Evolutionary conservation across 37 sponge, comb jelly and placozoan species (phyloP).

Genomic region (Halisarca cf. caerulea): DNA sequence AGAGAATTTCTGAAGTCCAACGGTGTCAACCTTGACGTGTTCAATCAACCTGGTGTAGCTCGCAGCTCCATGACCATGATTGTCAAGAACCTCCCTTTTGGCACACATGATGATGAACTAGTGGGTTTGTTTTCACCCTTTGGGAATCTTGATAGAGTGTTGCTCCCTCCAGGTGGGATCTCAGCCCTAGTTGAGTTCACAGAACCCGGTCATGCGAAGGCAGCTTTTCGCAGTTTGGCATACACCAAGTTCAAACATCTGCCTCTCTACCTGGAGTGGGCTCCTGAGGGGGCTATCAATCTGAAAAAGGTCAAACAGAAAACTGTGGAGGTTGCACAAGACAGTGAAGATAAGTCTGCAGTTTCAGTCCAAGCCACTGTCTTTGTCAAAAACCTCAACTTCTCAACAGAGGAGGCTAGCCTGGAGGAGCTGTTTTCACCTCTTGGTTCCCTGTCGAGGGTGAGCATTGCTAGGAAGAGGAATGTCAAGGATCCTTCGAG

Average conservation of each 20-base stretch:
- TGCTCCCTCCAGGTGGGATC: constrained; percentile 90
- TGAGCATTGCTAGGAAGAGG: constrained; percentile 45
- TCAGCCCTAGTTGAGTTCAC: constrained; percentile 89
- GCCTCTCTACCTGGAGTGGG: constrained; percentile 98
- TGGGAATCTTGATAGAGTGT: constrained; percentile 67
- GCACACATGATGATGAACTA: constrained; percentile 66
- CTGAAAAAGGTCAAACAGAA: constrained; percentile 27
- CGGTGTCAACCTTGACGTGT: constrained; percentile 83
- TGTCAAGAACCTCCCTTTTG: constrained; percentile 90
- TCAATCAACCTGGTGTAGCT: constrained; percentile 53
- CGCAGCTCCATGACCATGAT: constrained; percentile 87
- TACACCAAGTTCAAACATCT: constrained; percentile 90
- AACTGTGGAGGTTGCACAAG: not conserved
- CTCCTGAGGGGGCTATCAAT: constrained; percentile 68
- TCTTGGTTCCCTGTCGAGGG: constrained; percentile 28
- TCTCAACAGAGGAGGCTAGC: constrained; percentile 73
- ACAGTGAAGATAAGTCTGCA: not conserved
- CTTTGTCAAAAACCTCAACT: constrained; percentile 96
- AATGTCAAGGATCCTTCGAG: constrained; percentile 59
- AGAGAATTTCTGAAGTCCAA: constrained; percentile 79
- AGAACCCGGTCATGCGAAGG: constrained; percentile 67
- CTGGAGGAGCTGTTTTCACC: constrained; percentile 62
- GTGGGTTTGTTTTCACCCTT: constrained; percentile 72
- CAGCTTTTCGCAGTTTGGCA: constrained; percentile 81
- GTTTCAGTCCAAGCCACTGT: constrained; percentile 49